These are phyloP conservation scores for Benitochromis conjunctus DNA, from an alignment of 2,113 vertebrate genomes.

Conservation along the genomic window DNA sequence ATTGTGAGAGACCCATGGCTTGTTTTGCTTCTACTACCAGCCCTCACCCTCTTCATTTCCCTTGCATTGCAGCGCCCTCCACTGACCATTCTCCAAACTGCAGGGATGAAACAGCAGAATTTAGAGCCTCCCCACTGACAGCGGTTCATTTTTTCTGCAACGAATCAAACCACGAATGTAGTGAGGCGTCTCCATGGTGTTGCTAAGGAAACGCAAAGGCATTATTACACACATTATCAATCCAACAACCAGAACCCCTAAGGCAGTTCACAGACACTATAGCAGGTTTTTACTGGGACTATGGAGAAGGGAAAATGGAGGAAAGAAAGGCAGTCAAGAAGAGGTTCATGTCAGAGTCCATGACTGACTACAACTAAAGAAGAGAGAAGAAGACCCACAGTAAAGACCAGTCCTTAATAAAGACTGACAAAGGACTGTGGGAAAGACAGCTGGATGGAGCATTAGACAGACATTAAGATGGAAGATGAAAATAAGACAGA, in stretches of 20 bases:
- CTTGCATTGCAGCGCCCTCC: slow-evolving; percentile 62
- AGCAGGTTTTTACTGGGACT: slow-evolving; percentile 20
- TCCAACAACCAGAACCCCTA: slow-evolving; percentile 10
- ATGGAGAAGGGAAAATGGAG: not conserved
- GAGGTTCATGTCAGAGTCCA: slow-evolving; percentile 4
- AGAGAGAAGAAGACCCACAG: slow-evolving; percentile 5
- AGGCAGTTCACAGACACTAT: slow-evolving; percentile 32
- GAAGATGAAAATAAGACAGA: slow-evolving; percentile 2
- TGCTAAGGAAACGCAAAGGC: slow-evolving; percentile 50
- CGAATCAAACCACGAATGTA: slow-evolving; percentile 29
- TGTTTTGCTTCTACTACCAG: not conserved
- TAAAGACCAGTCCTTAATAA: slow-evolving; percentile 20
- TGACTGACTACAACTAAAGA: slow-evolving; percentile 20
- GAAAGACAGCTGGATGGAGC: not conserved
- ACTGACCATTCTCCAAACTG: slow-evolving; percentile 34
- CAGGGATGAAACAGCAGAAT: slow-evolving; percentile 67
- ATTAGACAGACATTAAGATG: slow-evolving; percentile 10
- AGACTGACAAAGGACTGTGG: slow-evolving; percentile 15
- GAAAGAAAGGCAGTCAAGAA: not conserved
- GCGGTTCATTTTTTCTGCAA: slow-evolving; percentile 15
- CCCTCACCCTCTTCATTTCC: not conserved
- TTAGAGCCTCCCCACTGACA: slow-evolving; percentile 14
- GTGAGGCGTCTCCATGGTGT: slow-evolving; percentile 35
- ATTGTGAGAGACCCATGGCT: not conserved
- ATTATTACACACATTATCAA: slow-evolving; percentile 58